Percentiles rank a stretch among this genome's conserved stretches.
These are phyloP conservation scores for Druon quercuslanigerum DNA, from an alignment of 1,140 invertebrate species.

Conservation along the genomic window DNA sequence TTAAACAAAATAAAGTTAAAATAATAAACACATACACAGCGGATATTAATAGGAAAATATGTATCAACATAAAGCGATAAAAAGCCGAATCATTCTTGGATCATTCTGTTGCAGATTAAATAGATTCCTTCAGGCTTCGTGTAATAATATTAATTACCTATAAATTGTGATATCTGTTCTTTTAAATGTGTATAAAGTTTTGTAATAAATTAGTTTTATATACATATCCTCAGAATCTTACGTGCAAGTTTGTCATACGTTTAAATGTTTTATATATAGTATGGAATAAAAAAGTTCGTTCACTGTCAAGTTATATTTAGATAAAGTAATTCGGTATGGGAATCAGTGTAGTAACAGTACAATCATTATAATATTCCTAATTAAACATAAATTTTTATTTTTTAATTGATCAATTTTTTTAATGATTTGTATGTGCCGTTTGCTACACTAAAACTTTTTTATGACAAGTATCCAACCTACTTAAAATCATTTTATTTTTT, in stretches of 20 bases:
- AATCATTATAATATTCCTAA: too few species aligned
- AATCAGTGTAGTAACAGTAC: too few species aligned
- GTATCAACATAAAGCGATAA: too few species aligned
- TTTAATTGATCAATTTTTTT: too few species aligned
- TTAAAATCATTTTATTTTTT: slow-evolving; percentile 20
- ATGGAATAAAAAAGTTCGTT: background rate
- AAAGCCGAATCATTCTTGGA: too few species aligned
- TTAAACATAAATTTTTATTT: too few species aligned
- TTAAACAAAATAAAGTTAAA: background rate
- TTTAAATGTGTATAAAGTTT: background rate
- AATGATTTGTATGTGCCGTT: too few species aligned
- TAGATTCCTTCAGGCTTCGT: too few species aligned
- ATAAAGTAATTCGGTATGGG: background rate
- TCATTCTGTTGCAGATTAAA: too few species aligned
- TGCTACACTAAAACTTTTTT: too few species aligned
- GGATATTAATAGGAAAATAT: too few species aligned
- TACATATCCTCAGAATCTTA: background rate
- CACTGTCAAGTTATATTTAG: background rate
- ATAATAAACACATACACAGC: background rate
- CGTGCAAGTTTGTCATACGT: background rate
- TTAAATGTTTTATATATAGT: background rate
- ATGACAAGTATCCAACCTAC: background rate
- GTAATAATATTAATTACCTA: background rate
- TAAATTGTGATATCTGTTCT: background rate
- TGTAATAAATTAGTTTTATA: background rate